A percentile compares a stretch with the other conserved stretches of the same genome.
phyloP scores from a whole-genome alignment of 1,140 invertebrate genomes.

The Macrobrachium nipponense region DNA sequence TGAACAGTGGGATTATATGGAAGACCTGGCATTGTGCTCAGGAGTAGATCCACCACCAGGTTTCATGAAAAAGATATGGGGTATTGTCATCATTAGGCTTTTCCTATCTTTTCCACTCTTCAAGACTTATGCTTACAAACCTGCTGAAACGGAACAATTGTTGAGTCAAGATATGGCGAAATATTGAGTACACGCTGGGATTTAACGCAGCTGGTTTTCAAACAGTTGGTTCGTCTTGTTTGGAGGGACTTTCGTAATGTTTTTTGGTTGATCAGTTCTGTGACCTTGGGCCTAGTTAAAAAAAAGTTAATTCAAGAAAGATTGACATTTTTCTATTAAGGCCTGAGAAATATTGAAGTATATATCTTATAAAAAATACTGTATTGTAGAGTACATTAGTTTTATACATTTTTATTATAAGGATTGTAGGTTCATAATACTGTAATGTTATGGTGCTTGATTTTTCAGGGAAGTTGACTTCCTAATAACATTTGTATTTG shows the following conservation, averaged over 20 bases:
- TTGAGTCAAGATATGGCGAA: constrained; percentile 17
- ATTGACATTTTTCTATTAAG: background rate
- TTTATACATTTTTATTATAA: too few species aligned
- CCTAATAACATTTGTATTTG: too few species aligned
- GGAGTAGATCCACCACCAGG: constrained; percentile 17
- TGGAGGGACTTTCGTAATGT: constrained; percentile 39
- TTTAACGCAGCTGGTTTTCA: background rate
- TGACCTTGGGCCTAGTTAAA: background rate
- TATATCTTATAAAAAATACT: too few species aligned
- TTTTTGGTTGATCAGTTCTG: constrained; percentile 5
- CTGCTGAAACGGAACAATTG: constrained; percentile 14
- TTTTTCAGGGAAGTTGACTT: too few species aligned
- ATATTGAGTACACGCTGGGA: constrained; percentile 24
- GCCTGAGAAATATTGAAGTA: too few species aligned
- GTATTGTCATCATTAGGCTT: constrained; percentile 9
- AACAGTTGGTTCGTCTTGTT: constrained; percentile 4
- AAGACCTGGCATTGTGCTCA: constrained; percentile 28
- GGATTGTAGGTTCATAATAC: too few species aligned
- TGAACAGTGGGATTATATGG: constrained; percentile 35
- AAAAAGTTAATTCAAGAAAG: constrained; percentile 10
- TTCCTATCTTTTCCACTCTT: constrained; percentile 41
- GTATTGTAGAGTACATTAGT: too few species aligned
- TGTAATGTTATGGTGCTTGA: too few species aligned
- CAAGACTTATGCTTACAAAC: constrained; percentile 26
- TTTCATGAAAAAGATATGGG: constrained; percentile 14